Base-by-base conservation (phyloP, 2,888 invertebrate genomes). In the Sisyra nigra region DNA sequence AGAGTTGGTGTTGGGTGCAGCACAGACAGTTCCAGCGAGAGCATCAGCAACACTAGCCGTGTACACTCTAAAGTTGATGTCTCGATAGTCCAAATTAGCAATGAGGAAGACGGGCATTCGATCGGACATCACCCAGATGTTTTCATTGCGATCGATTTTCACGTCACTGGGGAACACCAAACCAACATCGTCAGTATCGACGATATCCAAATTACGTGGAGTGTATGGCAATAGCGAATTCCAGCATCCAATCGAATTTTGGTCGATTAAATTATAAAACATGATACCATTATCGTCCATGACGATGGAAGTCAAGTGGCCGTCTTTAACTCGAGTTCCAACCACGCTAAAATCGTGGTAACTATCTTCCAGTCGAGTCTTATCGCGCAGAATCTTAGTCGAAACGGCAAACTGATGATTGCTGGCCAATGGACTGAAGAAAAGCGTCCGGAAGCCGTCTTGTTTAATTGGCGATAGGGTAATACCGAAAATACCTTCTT, bases 191-290 rank as follows among this genome's bases (percentile, higher is more conserved):
- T 87, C 85, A 48, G 72, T 74, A 50, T 83, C 86, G 1, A 78
- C 76, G 5, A 85, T 57, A 10, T 68, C 83, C 18, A 78, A 72
- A 55, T 78, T 77, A 47, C 75, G 68, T 0, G 76, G 71, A 13
- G 69, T 65, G 50, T 78, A 77, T 0, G 79, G 76, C 45, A 74
- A 62, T 8, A 68, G 66, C 0, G 76, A 74, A 51, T 80, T 80
- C 85, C 87, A 87, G 56, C 87, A 88, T 2, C 85, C 87, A 5
- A 88, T 69, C 1, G 81, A 80, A 54, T 87, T 87, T 55, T 78
- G 80, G 57, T 85, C 85, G 45, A 88, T 74, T 49, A 87, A 65
- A 59, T 76, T 81, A 59, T 76, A 86, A 45, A 85, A 69, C 60
- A 85, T 76, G 2, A 87, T 60, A 2, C 86, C 87, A 45, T 72